These are phyloP conservation scores for Solenopsis fugax DNA, from an alignment of 1,140 invertebrate species.

Conservation along the genomic window DNA sequence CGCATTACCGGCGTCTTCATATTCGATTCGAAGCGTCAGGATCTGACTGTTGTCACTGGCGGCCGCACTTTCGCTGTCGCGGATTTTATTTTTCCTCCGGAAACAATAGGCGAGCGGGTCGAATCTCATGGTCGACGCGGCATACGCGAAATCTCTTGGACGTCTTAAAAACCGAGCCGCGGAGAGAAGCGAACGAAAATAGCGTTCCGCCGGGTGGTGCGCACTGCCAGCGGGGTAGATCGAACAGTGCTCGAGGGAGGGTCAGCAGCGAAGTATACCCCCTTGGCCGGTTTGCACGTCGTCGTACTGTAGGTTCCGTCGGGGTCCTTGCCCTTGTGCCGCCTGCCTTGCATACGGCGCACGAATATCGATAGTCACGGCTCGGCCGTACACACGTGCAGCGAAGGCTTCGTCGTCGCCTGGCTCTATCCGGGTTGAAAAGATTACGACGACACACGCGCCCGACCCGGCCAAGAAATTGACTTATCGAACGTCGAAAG, in stretches of 20 bases:
- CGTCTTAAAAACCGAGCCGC: not conserved
- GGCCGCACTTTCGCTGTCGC: slow-evolving; percentile 22
- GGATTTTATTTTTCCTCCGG: slow-evolving; percentile 80
- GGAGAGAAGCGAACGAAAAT: not conserved
- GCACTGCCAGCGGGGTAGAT: slow-evolving; percentile 30
- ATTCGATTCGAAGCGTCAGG: slow-evolving; percentile 11
- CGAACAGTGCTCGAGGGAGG: slow-evolving; percentile 46
- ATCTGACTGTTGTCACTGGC: not conserved
- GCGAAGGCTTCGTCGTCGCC: slow-evolving; percentile 8
- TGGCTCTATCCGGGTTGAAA: slow-evolving; percentile 37
- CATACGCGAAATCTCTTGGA: slow-evolving; percentile 19
- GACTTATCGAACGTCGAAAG: slow-evolving; percentile 51
- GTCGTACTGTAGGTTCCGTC: slow-evolving; percentile 71
- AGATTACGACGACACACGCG: slow-evolving; percentile 21
- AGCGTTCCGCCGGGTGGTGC: slow-evolving; percentile 6
- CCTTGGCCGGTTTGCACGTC: slow-evolving; percentile 61
- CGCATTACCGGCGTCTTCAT: slow-evolving; percentile 40
- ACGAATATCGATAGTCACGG: slow-evolving; percentile 83
- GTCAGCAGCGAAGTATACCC: slow-evolving; percentile 22
- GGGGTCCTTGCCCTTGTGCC: slow-evolving; percentile 85
- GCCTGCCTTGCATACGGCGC: slow-evolving; percentile 76
- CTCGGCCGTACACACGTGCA: slow-evolving; percentile 36
- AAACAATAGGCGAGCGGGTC: slow-evolving; percentile 81
- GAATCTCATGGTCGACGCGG: slow-evolving; percentile 77
- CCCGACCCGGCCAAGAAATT: slow-evolving; percentile 33